Evolutionary conservation across 2,888 invertebrate genomes (phyloP).

Genomic region (Spodoptera picta): DNA sequence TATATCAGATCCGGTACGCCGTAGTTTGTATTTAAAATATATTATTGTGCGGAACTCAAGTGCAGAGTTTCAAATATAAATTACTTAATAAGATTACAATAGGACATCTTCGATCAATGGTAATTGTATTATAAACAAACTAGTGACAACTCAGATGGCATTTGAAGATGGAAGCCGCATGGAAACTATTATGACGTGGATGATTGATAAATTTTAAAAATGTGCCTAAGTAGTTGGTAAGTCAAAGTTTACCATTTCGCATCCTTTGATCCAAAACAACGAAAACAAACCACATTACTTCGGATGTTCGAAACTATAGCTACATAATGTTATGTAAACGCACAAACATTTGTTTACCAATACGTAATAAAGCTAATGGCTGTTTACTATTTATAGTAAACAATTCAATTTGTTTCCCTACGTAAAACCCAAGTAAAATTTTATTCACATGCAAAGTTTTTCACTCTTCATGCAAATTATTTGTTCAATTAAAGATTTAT

Average conservation of each 20-base stretch:
- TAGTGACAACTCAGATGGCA: too few relatives aligned
- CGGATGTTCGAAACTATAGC: conserved; percentile 3
- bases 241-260: background rate
- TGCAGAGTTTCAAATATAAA: conserved; percentile 42
- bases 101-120: background rate
- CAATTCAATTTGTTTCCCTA: conserved; percentile 11
- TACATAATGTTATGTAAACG: conserved; percentile 32
- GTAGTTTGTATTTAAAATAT: conserved; percentile 63
- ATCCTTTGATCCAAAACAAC: background rate
- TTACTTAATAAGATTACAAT: conserved; percentile 35
- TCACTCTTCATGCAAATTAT: conserved; percentile 42
- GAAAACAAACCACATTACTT: conserved; percentile 8
- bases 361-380: conserved; percentile 11
- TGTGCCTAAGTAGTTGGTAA: background rate
- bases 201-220: too few relatives aligned
- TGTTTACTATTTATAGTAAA: background rate
- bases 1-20: conserved; percentile 73
- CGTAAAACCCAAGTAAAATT: conserved; percentile 26
- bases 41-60: conserved; percentile 57
- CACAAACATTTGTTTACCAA: conserved; percentile 31
- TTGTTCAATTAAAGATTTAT: conserved; percentile 43
- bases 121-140: background rate
- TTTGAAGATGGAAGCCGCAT: too few relatives aligned
- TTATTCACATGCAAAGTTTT: conserved; percentile 21
- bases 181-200: too few relatives aligned